Evolutionary conservation across 2,888 invertebrate species (phyloP), one percentile per base, ranked within the genome.

Genomic region (Ischnus inquisitorius): DNA sequence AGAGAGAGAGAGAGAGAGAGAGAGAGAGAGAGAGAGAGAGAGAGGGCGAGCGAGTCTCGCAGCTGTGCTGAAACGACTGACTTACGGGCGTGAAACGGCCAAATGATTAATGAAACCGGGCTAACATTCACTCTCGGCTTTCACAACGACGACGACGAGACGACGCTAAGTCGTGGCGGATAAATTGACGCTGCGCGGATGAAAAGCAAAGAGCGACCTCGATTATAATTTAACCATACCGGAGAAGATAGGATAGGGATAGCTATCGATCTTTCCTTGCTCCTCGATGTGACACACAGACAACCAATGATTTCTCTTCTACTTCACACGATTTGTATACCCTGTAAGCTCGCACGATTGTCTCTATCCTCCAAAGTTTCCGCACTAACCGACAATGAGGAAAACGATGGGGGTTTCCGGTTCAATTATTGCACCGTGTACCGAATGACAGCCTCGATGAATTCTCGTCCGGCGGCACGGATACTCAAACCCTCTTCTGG

Each of bases 91-190:
- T 54, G 71, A 77, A 34, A 82, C 41, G 69, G 48, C 74, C 84
- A 65, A 86, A 86, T 86, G 85, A 86, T 86, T 87, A 87, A 87
- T 87, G 86, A 80, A 79, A 80, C 65, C 28, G 46, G 57, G 76
- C 77, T 67, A 76, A 78, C 78, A 81, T 81, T 84, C 71, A 60
- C 74, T 74, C 51, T 60, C 67, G 46, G 48, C 60, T 74, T 62
- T 64, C 62, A 28, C 46, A 25, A 46, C 46, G 46, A 69, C 28
- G 46, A 72, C 28, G 60, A 74, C 34, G 51, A 64, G 34, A 34
- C 22, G 34, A 34, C 22, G 48, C 62, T 34, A 12, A 64, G 64
- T 28, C 48, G 19, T 39, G 64, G 22, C 28, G 22, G 34, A 22
- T 22, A 46, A 19, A 34, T 48, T 64, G 43, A 39, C 64, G 62